phyloP scores from a whole-genome alignment of 2,113 vertebrate species.

The Cacatua alba region DNA sequence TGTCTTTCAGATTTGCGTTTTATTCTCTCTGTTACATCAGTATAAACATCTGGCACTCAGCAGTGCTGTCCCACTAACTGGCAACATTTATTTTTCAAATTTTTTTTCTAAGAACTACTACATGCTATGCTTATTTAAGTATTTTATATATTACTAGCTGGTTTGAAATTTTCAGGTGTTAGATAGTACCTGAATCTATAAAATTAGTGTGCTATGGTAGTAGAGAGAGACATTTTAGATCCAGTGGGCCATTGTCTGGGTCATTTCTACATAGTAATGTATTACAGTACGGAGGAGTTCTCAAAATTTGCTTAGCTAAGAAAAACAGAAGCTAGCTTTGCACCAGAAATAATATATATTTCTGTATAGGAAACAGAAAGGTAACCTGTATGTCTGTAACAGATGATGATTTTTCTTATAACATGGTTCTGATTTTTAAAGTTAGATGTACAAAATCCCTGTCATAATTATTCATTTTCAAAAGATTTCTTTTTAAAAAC shows the following conservation, averaged over 20 bases:
- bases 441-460: background rate
- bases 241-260: background rate
- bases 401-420: background rate
- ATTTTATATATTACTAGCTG: background rate
- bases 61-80: background rate
- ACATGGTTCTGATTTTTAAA: background rate
- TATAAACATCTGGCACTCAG: background rate
- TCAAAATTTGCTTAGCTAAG: background rate
- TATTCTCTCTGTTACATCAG: background rate
- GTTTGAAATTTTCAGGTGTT: background rate
- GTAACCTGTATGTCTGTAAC: background rate
- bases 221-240: background rate
- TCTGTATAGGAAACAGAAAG: background rate
- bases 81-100: background rate
- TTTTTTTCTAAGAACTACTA: background rate
- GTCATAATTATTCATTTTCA: background rate
- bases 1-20: background rate
- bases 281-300: background rate
- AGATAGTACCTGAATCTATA: background rate
- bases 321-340: background rate
- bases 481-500: background rate
- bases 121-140: background rate
- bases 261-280: background rate
- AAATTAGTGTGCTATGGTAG: background rate
- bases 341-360: background rate